A percentile compares a stretch with the other conserved stretches of the same genome.
phyloP scores from a whole-genome alignment of 2,113 vertebrate species.

The Cairina moschata region DNA sequence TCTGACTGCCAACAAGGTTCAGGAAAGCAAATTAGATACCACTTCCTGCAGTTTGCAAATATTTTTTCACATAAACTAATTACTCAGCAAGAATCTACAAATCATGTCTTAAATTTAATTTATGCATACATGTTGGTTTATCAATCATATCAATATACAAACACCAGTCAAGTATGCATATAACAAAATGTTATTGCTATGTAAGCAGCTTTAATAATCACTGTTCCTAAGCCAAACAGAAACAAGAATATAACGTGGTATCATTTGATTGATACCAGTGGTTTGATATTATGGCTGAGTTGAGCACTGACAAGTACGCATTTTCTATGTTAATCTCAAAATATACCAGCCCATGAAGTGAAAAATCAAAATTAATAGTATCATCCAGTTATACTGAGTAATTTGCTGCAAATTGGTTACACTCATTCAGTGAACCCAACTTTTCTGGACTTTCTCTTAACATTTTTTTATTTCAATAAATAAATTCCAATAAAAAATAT shows the following conservation, averaged over 20 bases:
- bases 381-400: neutral
- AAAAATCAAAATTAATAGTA: neutral
- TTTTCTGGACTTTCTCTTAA: neutral
- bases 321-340: neutral
- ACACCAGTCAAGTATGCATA: neutral
- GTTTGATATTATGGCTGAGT: neutral
- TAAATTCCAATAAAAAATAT: neutral
- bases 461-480: neutral
- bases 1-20: neutral
- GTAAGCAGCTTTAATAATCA: neutral
- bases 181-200: neutral
- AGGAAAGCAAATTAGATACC: neutral
- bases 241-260: neutral
- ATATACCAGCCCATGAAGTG: neutral
- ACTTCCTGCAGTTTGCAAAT: neutral
- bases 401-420: accelerated
- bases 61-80: neutral
- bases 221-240: neutral
- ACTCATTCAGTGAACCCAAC: neutral
- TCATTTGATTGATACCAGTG: neutral
- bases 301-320: neutral
- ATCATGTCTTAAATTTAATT: neutral
- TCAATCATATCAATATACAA: neutral
- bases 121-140: accelerated
- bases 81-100: neutral